These are phyloP conservation scores for Noctilio leporinus DNA, from an alignment of 2,113 vertebrate genomes.

Conservation along the genomic window DNA sequence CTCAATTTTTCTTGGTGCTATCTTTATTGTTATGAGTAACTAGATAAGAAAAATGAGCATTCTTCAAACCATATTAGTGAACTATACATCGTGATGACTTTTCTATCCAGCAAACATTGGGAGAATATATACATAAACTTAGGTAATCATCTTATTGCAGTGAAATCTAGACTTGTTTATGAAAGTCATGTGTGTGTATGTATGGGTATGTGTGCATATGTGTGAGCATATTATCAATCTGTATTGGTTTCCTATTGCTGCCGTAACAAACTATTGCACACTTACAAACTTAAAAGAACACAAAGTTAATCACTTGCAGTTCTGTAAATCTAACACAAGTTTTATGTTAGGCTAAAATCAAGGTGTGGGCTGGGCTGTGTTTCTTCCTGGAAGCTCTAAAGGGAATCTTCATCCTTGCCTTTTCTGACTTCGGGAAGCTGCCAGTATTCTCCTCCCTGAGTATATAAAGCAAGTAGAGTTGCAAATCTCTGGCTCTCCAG, in stretches of 20 bases:
- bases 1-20: background rate
- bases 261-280: background rate
- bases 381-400: background rate
- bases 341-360: background rate
- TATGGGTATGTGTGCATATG: background rate
- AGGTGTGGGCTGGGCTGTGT: background rate
- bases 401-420: background rate
- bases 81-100: background rate
- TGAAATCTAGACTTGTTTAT: background rate
- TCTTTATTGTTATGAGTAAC: background rate
- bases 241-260: background rate
- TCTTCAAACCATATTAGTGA: background rate
- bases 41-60: background rate
- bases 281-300: background rate
- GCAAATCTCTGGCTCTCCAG: background rate
- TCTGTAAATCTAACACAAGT: background rate
- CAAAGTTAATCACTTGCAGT: background rate
- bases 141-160: background rate
- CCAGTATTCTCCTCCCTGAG: background rate
- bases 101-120: background rate
- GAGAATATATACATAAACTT: background rate
- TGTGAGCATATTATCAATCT: background rate
- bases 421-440: background rate
- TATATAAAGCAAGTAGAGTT: background rate
- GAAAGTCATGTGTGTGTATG: background rate